phyloP scores from a whole-genome alignment of 2,797 vertebrate genomes.

The Scleropages formosus region DNA sequence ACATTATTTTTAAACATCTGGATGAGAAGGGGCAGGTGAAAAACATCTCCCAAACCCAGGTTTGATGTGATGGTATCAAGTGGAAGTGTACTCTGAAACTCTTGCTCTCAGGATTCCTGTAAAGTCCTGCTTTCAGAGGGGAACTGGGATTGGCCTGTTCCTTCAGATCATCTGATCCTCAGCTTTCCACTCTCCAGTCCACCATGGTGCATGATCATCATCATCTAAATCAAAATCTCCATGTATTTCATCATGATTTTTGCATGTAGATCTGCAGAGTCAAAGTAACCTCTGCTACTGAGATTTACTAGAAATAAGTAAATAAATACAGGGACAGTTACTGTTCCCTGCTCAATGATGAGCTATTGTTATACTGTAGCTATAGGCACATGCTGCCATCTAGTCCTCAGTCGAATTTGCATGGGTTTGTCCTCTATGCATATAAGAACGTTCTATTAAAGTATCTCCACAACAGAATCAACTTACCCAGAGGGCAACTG shows the following conservation, averaged over 20 bases:
- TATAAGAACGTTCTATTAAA: background rate
- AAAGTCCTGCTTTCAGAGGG: background rate
- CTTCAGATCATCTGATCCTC: background rate
- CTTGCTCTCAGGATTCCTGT: constrained; percentile 6
- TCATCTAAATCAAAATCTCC: constrained; percentile 1
- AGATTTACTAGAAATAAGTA: constrained; percentile 5
- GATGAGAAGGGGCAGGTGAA: too few species aligned
- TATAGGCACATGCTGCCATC: background rate
- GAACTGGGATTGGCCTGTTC: background rate
- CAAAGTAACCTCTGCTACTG: constrained; percentile 3
- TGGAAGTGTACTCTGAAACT: background rate
- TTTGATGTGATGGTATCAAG: background rate
- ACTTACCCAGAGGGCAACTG: background rate
- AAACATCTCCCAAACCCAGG: background rate
- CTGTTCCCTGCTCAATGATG: constrained; percentile 1
- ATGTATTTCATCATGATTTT: constrained; percentile 15
- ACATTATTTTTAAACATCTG: too few species aligned
- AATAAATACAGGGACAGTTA: background rate
- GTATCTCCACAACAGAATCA: background rate
- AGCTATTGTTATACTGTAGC: background rate
- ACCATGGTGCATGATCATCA: background rate
- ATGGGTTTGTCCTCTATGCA: background rate
- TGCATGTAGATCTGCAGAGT: background rate
- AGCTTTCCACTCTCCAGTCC: background rate
- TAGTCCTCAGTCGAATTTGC: background rate